These are phyloP conservation scores for Camelus dromedarius DNA, from an alignment of 2,113 vertebrate genomes.

Conservation along the genomic window DNA sequence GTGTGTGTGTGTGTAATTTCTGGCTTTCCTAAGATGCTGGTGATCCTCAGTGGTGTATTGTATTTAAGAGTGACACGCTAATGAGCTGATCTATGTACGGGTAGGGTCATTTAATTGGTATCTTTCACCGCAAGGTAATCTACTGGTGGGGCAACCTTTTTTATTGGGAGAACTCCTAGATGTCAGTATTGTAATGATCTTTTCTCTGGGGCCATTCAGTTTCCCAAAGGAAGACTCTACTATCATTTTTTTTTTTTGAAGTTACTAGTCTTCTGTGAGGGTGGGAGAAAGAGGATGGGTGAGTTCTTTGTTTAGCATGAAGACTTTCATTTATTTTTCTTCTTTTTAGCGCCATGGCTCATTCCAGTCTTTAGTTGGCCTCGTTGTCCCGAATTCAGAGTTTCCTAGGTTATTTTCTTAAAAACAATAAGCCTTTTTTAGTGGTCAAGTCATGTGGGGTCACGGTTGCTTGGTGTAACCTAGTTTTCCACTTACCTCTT, in stretches of 20 bases:
- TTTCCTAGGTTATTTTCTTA: not conserved
- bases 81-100: not conserved
- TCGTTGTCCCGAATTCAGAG: not conserved
- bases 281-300: not conserved
- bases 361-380: not conserved
- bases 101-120: not conserved
- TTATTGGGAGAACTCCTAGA: not conserved
- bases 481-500: not conserved
- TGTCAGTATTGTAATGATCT: not conserved
- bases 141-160: not conserved
- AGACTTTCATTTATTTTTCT: not conserved
- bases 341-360: not conserved
- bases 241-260: not conserved
- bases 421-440: not conserved
- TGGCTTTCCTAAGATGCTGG: not conserved
- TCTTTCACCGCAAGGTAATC: not conserved
- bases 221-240: not conserved
- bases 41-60: not conserved
- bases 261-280: not conserved
- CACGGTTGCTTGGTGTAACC: not conserved
- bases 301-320: not conserved
- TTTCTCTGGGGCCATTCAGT: not conserved
- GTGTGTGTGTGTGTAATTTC: not conserved
- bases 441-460: not conserved
- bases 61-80: not conserved